phyloP scores from a whole-genome alignment of 2,113 vertebrate species.

The Brevimyrus niger region DNA sequence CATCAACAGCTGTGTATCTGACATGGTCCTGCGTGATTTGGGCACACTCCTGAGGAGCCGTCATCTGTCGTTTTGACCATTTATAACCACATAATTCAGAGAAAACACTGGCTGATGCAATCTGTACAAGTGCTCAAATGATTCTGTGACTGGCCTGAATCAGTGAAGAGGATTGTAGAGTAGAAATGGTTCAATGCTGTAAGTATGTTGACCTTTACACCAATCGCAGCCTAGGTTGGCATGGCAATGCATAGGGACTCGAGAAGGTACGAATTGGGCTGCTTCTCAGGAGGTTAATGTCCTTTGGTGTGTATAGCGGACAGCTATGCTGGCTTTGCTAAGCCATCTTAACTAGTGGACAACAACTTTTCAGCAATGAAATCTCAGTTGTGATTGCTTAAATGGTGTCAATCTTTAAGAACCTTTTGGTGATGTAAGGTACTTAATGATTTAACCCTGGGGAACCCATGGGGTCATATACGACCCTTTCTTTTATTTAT shows the following conservation, averaged over 20 bases:
- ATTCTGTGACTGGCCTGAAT: neutral
- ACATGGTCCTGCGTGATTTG: neutral
- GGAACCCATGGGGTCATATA: too few species aligned
- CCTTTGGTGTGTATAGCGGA: too few species aligned
- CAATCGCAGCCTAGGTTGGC: neutral
- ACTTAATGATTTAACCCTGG: neutral
- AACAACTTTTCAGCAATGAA: too few species aligned
- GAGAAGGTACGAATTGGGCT: too few species aligned
- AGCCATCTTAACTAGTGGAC: too few species aligned
- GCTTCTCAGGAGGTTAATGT: too few species aligned
- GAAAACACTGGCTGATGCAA: neutral
- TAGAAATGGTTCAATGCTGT: neutral
- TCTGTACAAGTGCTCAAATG: neutral
- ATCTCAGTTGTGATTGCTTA: too few species aligned
- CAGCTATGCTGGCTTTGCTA: too few species aligned
- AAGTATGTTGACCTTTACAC: neutral
- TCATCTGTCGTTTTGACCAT: neutral
- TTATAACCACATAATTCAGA: neutral
- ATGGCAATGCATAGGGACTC: too few species aligned
- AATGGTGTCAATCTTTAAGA: neutral
- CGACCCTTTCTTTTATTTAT: too few species aligned
- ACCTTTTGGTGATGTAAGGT: neutral
- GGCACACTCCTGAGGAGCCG: neutral
- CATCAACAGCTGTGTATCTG: neutral
- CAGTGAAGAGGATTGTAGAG: neutral